Evolutionary conservation across 1,140 invertebrate species (phyloP), one percentile per base, ranked within the genome.

Genomic region (Drosophila rufa): DNA sequence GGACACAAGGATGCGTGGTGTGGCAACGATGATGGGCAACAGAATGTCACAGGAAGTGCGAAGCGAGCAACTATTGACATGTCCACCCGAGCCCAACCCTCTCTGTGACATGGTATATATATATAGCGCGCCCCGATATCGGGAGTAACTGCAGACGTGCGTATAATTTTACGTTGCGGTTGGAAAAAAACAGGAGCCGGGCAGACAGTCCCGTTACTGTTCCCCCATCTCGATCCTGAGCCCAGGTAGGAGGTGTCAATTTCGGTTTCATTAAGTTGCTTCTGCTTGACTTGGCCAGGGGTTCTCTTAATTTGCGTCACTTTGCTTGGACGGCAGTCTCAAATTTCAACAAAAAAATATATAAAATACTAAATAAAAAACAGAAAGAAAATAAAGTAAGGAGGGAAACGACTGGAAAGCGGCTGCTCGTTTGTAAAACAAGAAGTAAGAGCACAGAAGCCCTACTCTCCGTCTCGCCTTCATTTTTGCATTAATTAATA

Each of bases 401-500:
- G 43, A 46, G 43, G 70, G 50, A 43, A 62, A 36, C 43, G 53
- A 61, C 58, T 75, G 51, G 55, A 62, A 62, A 75, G 70, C 80
- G 55, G 43, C 77, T 85, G 73, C 58, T 78, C 78, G 70, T 84
- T 84, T 84, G 82, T 84, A 81, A 84, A 86, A 69, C 74, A 85
- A 77, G 82, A 75, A 71, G 64, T 60, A 36, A 64, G 46, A 45
- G 74, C 62, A 59, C 62, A 59, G 84, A 89, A 89, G 84, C 84
- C 84, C 80, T 85, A 89, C 77, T 81, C 33, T 90, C 78, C 68
- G 68, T 80, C 77, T 68, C 59, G 80, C 80, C 81, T 81, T 84
- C 74, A 89, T 84, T 89, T 87, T 79, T 81, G 84, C 85, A 89
- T 89, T 89, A 89, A 89, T 89, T 89, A 89, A 89, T 89, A 89